Base-by-base conservation (phyloP, 2,888 invertebrate species). In the Dryobotodes eremita region DNA sequence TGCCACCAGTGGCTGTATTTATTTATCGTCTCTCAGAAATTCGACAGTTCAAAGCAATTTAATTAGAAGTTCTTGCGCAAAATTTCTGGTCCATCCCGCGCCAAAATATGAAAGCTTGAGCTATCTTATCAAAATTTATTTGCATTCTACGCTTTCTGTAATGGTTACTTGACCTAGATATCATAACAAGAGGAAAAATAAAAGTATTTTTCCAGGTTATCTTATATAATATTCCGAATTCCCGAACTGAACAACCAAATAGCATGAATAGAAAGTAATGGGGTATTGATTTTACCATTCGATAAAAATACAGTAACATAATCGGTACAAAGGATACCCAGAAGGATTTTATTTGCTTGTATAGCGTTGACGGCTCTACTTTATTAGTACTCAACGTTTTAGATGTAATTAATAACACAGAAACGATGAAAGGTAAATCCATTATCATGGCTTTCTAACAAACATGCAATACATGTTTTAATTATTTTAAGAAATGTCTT, bases 221-320 rank as follows among this genome's bases (percentile, higher is more conserved):
- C 50, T 62, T 17, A 48, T 64, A 31, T 61, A 71, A 61, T 76
- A 73, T 77, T 62, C 57, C 61, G 55, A 57, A 77, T 77, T 36
- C 50, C 50, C 64, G 31, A 73, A 70, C 31, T 61, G 65, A 75
- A 70, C 68, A 70, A 66, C 23, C 50, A 50, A 79, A 74, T 69
- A 75, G 55, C 26, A 77, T 50, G 75, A 65, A 75, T 61, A 59
- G 59, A 77, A n/a, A 70, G 46, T 48, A 76, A 65, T 59, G 31
- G 0, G 13, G 26, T 85, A 85, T 83, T 83, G 74, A 83, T 86
- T 86, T 86, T 69, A 71, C 69, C 65, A 76, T 71, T 64, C 66
- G 42, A 70, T 61, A 79, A 66, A 62, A 53, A 74, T 76, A 75
- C 6, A 31, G 46, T 62, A 65, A 53, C 55, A 74, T 73, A 74